A percentile compares a stretch with the other conserved stretches of the same genome.
Evolutionary conservation across 1,140 invertebrate species (phyloP).

Genomic region (Drosophila pseudoobscura): DNA sequence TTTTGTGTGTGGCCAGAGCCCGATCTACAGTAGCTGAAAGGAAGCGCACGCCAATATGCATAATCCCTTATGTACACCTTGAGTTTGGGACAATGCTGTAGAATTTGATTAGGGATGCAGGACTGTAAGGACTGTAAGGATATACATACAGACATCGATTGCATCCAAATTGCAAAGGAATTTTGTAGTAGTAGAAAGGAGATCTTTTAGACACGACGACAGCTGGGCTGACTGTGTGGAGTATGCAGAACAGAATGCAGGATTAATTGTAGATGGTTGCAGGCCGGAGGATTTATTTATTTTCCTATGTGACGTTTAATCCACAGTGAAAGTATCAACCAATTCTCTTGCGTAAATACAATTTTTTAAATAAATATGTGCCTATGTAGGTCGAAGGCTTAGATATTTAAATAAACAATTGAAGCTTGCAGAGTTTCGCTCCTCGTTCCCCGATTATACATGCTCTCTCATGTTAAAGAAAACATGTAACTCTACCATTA

Average conservation of each 20-base stretch:
- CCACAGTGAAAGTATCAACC: slow-evolving; percentile 32
- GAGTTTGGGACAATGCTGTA: slow-evolving; percentile 38
- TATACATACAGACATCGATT: slow-evolving; percentile 31
- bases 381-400: too few relatives aligned
- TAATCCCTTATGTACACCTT: slow-evolving; percentile 67
- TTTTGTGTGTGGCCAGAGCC: slow-evolving; percentile 13
- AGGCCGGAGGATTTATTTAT: slow-evolving; percentile 36
- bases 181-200: slow-evolving; percentile 27
- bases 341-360: too few relatives aligned
- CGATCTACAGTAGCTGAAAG: slow-evolving; percentile 42
- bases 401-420: too few relatives aligned
- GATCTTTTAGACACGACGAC: slow-evolving; percentile 27
- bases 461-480: not conserved
- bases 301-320: slow-evolving; percentile 37
- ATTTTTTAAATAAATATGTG: too few relatives aligned
- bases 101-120: slow-evolving; percentile 49
- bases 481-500: not conserved
- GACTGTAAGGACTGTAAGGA: not conserved
- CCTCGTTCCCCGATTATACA: too few relatives aligned
- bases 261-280: slow-evolving; percentile 7
- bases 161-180: slow-evolving; percentile 56
- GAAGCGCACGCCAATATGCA: slow-evolving; percentile 56
- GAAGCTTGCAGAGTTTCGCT: too few relatives aligned
- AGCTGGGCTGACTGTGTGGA: slow-evolving; percentile 46
- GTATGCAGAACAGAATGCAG: slow-evolving; percentile 45